A percentile compares a stretch with the other conserved stretches of the same genome.
Evolutionary conservation across 2,113 vertebrate species (phyloP).

Genomic region (Actenoides hombroni): DNA sequence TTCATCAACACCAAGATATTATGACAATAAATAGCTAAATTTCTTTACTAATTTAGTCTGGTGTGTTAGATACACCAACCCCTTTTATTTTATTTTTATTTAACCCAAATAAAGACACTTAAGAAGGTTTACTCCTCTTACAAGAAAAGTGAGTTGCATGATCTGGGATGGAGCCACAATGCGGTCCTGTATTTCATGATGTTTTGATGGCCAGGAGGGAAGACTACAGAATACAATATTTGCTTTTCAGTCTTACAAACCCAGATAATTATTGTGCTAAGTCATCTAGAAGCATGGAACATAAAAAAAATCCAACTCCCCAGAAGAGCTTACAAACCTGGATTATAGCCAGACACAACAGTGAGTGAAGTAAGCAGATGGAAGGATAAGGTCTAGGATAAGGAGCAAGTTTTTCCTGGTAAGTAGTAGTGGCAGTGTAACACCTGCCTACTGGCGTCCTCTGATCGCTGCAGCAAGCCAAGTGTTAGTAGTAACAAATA

Average conservation of each 20-base stretch:
- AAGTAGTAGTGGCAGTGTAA: conserved; percentile 48
- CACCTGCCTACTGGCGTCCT: conserved; percentile 59
- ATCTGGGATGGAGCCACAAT: background rate
- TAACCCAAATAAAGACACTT: background rate
- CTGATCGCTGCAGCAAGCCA: conserved; percentile 34
- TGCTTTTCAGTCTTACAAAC: background rate
- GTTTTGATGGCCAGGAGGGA: background rate
- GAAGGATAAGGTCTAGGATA: conserved; percentile 32
- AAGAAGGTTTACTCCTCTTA: background rate
- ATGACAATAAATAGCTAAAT: background rate
- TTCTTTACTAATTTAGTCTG: background rate
- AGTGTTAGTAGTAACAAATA: conserved; percentile 62
- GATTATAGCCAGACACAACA: conserved; percentile 31
- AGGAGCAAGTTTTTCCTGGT: conserved; percentile 56
- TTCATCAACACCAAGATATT: background rate
- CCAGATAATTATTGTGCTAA: background rate
- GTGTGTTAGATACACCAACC: background rate
- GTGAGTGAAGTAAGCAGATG: conserved; percentile 58
- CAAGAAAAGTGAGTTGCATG: background rate
- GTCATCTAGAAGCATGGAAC: background rate
- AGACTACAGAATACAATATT: background rate
- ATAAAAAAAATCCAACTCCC: background rate
- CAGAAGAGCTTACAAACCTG: conserved; percentile 22
- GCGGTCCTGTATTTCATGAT: background rate
- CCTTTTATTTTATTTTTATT: background rate